Evolutionary conservation across 2,888 invertebrate species (phyloP).

Genomic region (Encarsia formosa): DNA sequence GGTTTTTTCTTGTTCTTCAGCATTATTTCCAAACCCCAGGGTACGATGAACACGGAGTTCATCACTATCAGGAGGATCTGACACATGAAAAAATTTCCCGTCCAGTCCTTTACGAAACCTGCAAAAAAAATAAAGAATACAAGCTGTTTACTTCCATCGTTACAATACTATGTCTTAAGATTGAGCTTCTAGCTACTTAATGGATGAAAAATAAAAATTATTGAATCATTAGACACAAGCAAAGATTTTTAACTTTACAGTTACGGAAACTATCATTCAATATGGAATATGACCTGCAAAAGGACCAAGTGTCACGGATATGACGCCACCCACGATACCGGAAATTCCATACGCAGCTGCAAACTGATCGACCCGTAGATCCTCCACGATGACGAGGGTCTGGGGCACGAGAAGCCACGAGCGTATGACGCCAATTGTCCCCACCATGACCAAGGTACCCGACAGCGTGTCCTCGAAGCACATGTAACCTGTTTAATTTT

Average conservation of each 20-base stretch:
- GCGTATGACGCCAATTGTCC: slow-evolving; percentile 63
- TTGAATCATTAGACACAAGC: background rate
- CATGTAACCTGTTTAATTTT: slow-evolving; percentile 61
- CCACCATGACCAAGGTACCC: slow-evolving; percentile 60
- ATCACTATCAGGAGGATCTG: slow-evolving; percentile 66
- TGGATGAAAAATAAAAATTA: background rate
- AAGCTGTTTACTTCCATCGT: too few relatives aligned
- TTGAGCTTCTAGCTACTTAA: background rate
- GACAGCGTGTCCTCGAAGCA: slow-evolving; percentile 56
- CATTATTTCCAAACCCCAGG: slow-evolving; percentile 62
- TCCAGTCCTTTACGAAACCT: slow-evolving; percentile 62
- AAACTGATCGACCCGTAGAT: slow-evolving; percentile 64
- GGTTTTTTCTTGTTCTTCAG: background rate
- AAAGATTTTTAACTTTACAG: background rate
- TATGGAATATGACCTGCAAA: slow-evolving; percentile 57
- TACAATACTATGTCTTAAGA: background rate
- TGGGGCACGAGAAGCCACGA: slow-evolving; percentile 69
- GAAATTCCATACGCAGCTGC: slow-evolving; percentile 70
- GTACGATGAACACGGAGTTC: slow-evolving; percentile 63
- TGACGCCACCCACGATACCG: slow-evolving; percentile 67
- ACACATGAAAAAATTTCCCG: slow-evolving; percentile 63
- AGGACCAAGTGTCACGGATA: slow-evolving; percentile 66
- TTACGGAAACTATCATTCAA: slow-evolving; percentile 16
- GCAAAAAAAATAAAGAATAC: too few relatives aligned
- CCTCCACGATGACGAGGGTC: slow-evolving; percentile 67